Evolutionary conservation across 2,888 invertebrate genomes (phyloP).

Genomic region (Conchocele bisecta): DNA sequence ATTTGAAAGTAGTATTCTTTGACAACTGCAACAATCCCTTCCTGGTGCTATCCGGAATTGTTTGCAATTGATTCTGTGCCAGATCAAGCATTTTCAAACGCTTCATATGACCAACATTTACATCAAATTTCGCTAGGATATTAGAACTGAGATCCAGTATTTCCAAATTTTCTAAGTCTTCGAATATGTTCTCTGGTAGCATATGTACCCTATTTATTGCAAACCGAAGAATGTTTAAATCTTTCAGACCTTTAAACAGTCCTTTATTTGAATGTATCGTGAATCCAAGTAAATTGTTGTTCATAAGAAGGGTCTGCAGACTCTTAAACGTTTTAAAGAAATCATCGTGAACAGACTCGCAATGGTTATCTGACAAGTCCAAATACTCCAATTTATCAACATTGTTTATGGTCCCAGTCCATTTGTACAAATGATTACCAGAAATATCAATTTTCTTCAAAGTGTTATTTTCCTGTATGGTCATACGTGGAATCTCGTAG

Average conservation of each 20-base stretch:
- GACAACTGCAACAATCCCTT: constrained; percentile 4
- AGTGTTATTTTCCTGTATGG: not conserved
- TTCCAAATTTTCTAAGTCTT: not conserved
- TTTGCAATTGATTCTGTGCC: constrained; percentile 14
- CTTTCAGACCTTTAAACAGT: constrained; percentile 17
- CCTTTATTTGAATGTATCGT: too few species aligned
- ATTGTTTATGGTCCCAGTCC: constrained; percentile 20
- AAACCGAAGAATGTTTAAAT: not conserved
- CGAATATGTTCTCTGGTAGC: not conserved
- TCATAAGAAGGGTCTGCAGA: constrained; percentile 18
- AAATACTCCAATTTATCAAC: constrained; percentile 17
- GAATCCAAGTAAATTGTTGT: constrained; percentile 39
- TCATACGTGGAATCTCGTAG: not conserved
- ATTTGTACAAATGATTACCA: not conserved
- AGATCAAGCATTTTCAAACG: constrained; percentile 24
- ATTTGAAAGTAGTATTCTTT: not conserved
- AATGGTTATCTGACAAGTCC: constrained; percentile 28
- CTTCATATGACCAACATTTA: not conserved
- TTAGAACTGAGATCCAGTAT: constrained; percentile 32
- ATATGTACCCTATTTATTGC: not conserved
- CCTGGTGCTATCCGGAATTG: not conserved
- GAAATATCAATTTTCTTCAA: not conserved
- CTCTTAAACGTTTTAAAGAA: constrained; percentile 2
- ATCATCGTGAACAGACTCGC: not conserved
- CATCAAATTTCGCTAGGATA: not conserved